Evolutionary conservation across 2,888 invertebrate species (phyloP).

Genomic region (Plagiodera versicolora): DNA sequence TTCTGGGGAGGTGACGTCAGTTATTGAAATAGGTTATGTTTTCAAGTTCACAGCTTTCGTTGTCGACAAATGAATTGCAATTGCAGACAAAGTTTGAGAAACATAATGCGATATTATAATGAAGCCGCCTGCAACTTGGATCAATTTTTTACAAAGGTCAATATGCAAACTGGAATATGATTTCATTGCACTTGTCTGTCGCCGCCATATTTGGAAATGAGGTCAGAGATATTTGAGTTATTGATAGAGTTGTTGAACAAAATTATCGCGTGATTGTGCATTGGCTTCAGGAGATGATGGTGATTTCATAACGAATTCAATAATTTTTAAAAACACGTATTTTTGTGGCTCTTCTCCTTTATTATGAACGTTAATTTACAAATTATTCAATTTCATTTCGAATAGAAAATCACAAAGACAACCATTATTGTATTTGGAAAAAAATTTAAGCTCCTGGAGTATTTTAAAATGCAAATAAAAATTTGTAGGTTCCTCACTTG

Average conservation of each 20-base stretch:
- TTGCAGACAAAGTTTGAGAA: neutral
- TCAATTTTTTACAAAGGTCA: conserved; percentile 21
- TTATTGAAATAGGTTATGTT: neutral
- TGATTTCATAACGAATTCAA: too few species aligned
- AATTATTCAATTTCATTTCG: too few species aligned
- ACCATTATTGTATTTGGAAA: too few species aligned
- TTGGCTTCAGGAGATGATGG: neutral
- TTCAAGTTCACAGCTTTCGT: neutral
- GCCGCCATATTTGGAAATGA: conserved; percentile 27
- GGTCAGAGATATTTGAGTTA: conserved; percentile 23
- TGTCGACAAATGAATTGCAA: neutral
- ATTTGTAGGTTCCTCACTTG: too few species aligned
- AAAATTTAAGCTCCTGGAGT: too few species aligned
- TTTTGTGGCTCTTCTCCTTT: too few species aligned
- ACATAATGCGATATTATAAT: neutral
- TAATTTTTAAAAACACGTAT: too few species aligned
- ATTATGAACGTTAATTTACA: too few species aligned
- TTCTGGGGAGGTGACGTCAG: neutral
- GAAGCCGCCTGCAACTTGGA: neutral
- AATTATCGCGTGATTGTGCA: neutral
- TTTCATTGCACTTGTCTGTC: conserved; percentile 25
- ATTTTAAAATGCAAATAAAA: too few species aligned
- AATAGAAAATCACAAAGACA: too few species aligned
- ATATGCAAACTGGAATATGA: conserved; percentile 26
- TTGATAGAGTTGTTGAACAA: conserved; percentile 4